Conservation (phyloP, 2,113 vertebrate species). For the Chloropsis cyanopogon region DNA sequence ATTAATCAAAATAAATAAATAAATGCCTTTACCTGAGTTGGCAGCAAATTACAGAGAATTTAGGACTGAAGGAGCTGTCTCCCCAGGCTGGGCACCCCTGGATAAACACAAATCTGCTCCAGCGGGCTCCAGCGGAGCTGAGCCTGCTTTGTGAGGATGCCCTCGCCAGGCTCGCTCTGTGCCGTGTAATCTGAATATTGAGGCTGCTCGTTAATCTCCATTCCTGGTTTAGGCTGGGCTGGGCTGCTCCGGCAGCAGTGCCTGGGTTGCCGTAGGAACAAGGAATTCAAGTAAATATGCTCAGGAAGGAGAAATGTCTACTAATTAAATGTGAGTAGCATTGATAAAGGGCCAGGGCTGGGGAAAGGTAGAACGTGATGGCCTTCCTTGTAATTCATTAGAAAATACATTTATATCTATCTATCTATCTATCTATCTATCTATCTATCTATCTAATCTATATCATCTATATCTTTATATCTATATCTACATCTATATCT, state of each 20-base stretch:
- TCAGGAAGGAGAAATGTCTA: slow-evolving; percentile 84
- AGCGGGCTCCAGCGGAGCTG: slow-evolving; percentile 66
- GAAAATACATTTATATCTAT: slow-evolving; percentile 25
- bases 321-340: slow-evolving; percentile 85
- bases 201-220: slow-evolving; percentile 87
- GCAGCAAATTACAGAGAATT: slow-evolving; percentile 72
- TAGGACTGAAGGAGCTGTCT: slow-evolving; percentile 71
- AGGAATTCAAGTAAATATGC: slow-evolving; percentile 85
- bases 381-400: slow-evolving; percentile 35
- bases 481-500: neutral
- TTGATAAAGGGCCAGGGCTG: slow-evolving; percentile 72
- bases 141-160: slow-evolving; percentile 72
- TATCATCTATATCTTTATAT: neutral
- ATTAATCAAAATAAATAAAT: neutral
- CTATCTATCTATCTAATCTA: neutral
- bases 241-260: slow-evolving; percentile 74
- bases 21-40: neutral
- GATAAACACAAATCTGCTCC: slow-evolving; percentile 72
- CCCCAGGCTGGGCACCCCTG: slow-evolving; percentile 66
- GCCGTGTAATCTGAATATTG: slow-evolving; percentile 70
- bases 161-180: slow-evolving; percentile 50
- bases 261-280: slow-evolving; percentile 90
- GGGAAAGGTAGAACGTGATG: slow-evolving; percentile 29
- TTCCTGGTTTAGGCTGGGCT: slow-evolving; percentile 68
- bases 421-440: too few relatives aligned